Evolutionary conservation across 2,888 invertebrate genomes (phyloP).

Genomic region (Rhogogaster chlorosoma): DNA sequence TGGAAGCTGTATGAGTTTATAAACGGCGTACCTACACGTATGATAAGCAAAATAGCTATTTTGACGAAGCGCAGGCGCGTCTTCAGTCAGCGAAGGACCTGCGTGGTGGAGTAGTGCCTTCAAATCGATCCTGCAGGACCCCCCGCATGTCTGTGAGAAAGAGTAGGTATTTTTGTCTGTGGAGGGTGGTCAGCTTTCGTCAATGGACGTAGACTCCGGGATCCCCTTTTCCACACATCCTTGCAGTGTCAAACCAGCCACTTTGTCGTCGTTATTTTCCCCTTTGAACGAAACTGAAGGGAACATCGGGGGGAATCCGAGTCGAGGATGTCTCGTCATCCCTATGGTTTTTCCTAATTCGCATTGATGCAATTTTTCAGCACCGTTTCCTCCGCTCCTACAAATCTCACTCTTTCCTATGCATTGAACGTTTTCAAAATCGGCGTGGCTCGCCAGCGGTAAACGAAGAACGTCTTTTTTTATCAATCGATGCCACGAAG

Average conservation of each 20-base stretch:
- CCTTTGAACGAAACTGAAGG: constrained; percentile 14
- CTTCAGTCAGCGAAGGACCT: constrained; percentile 48
- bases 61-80: constrained; percentile 36
- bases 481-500: constrained; percentile 1
- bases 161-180: constrained; percentile 55
- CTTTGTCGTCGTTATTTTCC: constrained; percentile 14
- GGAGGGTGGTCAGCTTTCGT: constrained; percentile 57
- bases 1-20: constrained; percentile 37
- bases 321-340: not conserved
- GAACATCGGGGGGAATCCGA: not conserved
- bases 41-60: constrained; percentile 30
- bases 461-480: not conserved
- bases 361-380: not conserved
- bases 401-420: not conserved
- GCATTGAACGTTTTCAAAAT: not conserved
- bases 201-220: constrained; percentile 50
- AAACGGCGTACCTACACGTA: constrained; percentile 28
- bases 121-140: constrained; percentile 65
- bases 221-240: not conserved
- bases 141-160: constrained; percentile 62
- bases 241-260: not conserved
- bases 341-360: not conserved
- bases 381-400: not conserved
- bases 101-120: constrained; percentile 56
- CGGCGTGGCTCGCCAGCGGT: not conserved